Evolutionary conservation across 2,113 vertebrate species (phyloP).

Genomic region (Spilogale gracilis): DNA sequence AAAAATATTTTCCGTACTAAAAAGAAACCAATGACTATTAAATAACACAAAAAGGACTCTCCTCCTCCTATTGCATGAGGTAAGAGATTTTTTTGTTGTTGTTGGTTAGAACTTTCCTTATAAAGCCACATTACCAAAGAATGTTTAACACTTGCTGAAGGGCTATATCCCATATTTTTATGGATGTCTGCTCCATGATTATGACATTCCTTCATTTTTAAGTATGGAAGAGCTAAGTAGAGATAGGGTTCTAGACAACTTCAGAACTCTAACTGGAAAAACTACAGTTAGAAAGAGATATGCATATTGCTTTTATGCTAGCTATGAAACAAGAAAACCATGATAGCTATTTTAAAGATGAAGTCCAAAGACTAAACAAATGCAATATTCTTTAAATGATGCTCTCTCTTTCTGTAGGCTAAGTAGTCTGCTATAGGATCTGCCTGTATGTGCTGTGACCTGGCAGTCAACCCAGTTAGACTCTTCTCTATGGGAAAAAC

Average conservation of each 20-base stretch:
- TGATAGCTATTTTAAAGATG: not conserved
- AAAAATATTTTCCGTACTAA: not conserved
- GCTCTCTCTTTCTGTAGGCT: not conserved
- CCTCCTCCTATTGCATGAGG: not conserved
- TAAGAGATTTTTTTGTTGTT: not conserved
- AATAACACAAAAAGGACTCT: not conserved
- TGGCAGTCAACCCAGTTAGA: not conserved
- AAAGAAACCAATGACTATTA: not conserved
- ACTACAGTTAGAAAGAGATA: not conserved
- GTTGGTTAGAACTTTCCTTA: not conserved
- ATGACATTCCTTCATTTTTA: constrained; percentile 5
- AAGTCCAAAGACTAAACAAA: constrained; percentile 13
- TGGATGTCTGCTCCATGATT: not conserved
- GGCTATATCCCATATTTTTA: not conserved
- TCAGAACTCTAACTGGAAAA: not conserved
- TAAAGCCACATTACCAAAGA: not conserved
- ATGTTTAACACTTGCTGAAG: not conserved
- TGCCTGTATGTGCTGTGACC: constrained; percentile 15
- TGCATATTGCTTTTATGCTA: constrained; percentile 38
- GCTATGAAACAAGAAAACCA: not conserved
- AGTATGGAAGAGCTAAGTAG: not conserved
- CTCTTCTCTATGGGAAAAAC: constrained; percentile 24
- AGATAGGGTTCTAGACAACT: not conserved
- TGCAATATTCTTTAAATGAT: not conserved
- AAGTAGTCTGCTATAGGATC: not conserved